Conservation (phyloP, 2,797 vertebrate genomes). For the Rhincodon typus region DNA sequence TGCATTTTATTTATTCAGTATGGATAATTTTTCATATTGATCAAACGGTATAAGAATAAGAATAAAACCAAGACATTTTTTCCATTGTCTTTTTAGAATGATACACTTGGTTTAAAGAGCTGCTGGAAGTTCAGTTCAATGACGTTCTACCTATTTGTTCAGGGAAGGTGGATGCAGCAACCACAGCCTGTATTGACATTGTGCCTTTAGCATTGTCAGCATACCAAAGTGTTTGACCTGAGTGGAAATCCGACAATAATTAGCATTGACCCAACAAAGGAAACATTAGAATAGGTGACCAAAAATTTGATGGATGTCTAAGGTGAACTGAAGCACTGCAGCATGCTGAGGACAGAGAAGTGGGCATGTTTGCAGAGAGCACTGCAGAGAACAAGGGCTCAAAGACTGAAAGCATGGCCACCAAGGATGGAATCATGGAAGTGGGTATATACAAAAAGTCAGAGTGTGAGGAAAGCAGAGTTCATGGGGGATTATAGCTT, state of each 20-base stretch:
- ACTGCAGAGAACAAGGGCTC: background rate
- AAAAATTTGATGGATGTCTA: background rate
- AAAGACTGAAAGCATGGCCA: background rate
- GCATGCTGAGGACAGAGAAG: background rate
- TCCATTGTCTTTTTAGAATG: background rate
- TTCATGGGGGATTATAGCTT: background rate
- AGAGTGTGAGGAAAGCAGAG: background rate
- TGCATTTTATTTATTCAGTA: background rate
- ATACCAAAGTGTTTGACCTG: background rate
- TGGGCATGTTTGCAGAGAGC: background rate
- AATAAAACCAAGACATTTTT: background rate
- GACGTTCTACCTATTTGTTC: background rate
- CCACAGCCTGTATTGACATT: background rate
- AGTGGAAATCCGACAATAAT: background rate
- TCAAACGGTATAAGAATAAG: background rate
- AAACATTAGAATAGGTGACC: background rate
- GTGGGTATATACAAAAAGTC: background rate
- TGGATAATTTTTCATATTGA: background rate
- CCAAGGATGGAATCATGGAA: background rate
- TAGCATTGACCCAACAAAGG: background rate
- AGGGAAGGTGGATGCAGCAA: background rate
- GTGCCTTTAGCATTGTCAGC: background rate
- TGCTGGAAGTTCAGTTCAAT: background rate
- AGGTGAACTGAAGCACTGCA: background rate
- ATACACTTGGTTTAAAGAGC: background rate